Base-by-base conservation (phyloP, 2,888 invertebrate species). In the Idaea dimidiata region DNA sequence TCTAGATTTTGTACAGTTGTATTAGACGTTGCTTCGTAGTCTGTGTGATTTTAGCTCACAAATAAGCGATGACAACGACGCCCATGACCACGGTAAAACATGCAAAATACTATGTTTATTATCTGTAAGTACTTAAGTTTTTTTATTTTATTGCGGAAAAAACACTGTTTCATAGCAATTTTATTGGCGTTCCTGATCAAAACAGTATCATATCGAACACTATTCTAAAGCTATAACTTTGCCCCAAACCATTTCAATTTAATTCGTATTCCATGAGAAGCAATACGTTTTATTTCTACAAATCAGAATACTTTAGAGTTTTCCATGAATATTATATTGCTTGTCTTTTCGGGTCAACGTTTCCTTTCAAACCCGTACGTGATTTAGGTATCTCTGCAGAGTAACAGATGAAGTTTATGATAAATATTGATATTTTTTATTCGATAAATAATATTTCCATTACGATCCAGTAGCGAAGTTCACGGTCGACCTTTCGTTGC, bases 401-500 rank as follows among this genome's bases (percentile, higher is more conserved):
- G 43, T 43, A 8, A 43, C 43, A 43, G 43, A 43, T 43, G 43
- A 43, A 43, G 43, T 43, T 43, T 43, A 8, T 14, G 43, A 8
- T 18, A 59, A 59, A 59, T 59, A 33, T 32, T 32, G 17, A 32
- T 33, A 17, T 57, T 18, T 57, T 17, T 18, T 24, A 57, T 16
- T 57, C 6, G 17, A 10, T 16, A 24, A 24, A 16, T n/a, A 59
- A 59, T 17, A 61, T 62, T 60, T 16, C 53, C 53, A 60, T 62
- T 55, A 8, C 43, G 43, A 43, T 43, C 43, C 43, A 14, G 43
- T 56, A 55, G 56, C 54, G 57, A 68, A 55, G 67, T 66, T 68
- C 67, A 66, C 62, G 65, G 67, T 55, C 61, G 58, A 17, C 60
- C 62, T 64, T 65, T 64, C 66, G 55, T 60, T 60, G 18, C 33